Percentiles rank a stretch among this genome's conserved stretches.
phyloP scores from a whole-genome alignment of 2,113 vertebrate species.

The Xyliphius kryptos region DNA sequence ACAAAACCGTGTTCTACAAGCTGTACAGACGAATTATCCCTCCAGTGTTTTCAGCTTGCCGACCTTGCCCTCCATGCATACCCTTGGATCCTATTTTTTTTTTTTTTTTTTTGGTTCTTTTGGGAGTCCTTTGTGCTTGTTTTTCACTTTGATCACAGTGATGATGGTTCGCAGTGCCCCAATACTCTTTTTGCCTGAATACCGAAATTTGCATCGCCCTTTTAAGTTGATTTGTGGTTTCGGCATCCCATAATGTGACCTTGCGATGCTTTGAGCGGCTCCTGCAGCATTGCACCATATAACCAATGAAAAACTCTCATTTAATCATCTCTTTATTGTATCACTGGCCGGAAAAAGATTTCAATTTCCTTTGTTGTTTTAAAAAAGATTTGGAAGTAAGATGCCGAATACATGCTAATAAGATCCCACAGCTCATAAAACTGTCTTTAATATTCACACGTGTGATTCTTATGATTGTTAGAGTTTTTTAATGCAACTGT shows the following conservation, averaged over 20 bases:
- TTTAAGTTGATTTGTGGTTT: conserved; percentile 26
- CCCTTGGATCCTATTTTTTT: conserved; percentile 26
- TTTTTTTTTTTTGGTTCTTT: conserved; percentile 9
- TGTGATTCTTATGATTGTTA: too few species aligned
- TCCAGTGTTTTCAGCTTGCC: conserved; percentile 43
- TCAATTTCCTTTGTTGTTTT: too few species aligned
- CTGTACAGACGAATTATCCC: conserved; percentile 42
- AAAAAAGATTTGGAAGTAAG: too few species aligned
- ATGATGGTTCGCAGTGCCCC: conserved; percentile 27
- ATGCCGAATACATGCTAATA: too few species aligned
- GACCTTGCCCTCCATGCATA: conserved; percentile 47
- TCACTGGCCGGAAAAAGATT: background rate
- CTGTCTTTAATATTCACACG: too few species aligned
- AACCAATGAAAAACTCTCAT: conserved; percentile 12
- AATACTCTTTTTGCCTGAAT: conserved; percentile 18
- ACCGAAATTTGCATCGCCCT: conserved; percentile 31
- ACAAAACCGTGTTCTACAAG: conserved; percentile 43
- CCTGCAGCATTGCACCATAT: conserved; percentile 11
- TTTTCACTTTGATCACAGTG: conserved; percentile 37
- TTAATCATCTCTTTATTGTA: background rate
- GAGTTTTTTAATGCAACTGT: too few species aligned
- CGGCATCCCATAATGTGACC: conserved; percentile 21
- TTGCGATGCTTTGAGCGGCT: conserved; percentile 20
- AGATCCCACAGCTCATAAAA: too few species aligned
- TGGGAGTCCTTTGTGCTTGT: conserved; percentile 39